Percentiles rank a stretch among this genome's conserved stretches.
Conservation (phyloP, 2,888 invertebrate genomes). For the Mimachlamys varia region DNA sequence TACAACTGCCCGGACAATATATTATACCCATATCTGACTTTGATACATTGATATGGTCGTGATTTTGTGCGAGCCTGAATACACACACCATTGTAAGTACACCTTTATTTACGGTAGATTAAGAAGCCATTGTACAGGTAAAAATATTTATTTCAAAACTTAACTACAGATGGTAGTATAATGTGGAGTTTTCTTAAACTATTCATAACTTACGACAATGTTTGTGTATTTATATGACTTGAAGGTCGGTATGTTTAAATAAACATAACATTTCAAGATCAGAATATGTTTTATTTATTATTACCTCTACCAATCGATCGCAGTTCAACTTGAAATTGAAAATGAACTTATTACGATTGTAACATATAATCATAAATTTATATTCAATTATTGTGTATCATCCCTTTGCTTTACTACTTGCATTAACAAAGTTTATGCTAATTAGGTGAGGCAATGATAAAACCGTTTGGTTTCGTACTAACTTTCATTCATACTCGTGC, state of each 20-base stretch:
- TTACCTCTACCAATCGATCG: no score
- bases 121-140: not conserved
- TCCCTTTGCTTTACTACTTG: no score
- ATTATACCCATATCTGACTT: not conserved
- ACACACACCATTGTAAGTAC: not conserved
- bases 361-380: no score
- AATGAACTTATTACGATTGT: no score
- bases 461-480: no score
- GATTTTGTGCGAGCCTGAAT: not conserved
- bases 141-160: not conserved
- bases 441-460: no score
- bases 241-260: not conserved
- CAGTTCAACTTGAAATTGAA: no score
- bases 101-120: not conserved
- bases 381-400: no score
- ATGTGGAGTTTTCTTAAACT: not conserved
- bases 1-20: no score
- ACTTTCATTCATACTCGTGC: no score
- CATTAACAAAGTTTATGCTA: no score
- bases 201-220: not conserved
- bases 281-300: no score
- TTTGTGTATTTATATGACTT: not conserved
- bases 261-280: not conserved
- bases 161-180: not conserved
- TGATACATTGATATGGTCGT: not conserved